These are phyloP conservation scores for Suricata suricatta DNA, from an alignment of 2,113 vertebrate species.

Conservation along the genomic window DNA sequence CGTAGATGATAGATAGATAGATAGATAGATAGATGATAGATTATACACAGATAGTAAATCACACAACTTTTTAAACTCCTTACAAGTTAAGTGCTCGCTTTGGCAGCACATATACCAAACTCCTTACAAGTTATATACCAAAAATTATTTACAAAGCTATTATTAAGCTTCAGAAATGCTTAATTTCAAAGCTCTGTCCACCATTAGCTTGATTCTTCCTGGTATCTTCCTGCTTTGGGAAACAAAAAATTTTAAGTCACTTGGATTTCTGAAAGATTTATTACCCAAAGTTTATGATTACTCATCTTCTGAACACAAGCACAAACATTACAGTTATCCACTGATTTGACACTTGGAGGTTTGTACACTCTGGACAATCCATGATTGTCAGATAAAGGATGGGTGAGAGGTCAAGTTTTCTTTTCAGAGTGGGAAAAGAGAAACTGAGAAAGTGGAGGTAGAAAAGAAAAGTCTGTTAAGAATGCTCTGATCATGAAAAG, in stretches of 20 bases:
- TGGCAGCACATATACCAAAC: not conserved
- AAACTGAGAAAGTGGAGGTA: not conserved
- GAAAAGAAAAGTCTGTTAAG: not conserved
- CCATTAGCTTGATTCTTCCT: not conserved
- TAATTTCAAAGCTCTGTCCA: slow-evolving; percentile 15
- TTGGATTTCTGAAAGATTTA: not conserved
- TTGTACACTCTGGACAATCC: not conserved
- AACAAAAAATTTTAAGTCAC: not conserved
- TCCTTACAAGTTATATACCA: not conserved
- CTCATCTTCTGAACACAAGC: not conserved
- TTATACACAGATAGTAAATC: not conserved
- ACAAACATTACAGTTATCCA: not conserved
- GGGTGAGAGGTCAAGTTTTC: not conserved
- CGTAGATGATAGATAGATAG: not conserved
- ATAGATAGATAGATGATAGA: not conserved
- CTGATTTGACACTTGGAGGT: not conserved
- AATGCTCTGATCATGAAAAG: not conserved
- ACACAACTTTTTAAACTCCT: not conserved
- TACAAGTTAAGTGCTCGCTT: not conserved
- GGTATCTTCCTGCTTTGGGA: not conserved
- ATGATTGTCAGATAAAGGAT: not conserved
- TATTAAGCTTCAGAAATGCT: not conserved
- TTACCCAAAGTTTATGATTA: not conserved
- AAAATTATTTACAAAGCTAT: not conserved
- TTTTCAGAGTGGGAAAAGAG: not conserved